Conservation (phyloP, 2,797 vertebrate species). For the Pseudotriccus pelzelni region DNA sequence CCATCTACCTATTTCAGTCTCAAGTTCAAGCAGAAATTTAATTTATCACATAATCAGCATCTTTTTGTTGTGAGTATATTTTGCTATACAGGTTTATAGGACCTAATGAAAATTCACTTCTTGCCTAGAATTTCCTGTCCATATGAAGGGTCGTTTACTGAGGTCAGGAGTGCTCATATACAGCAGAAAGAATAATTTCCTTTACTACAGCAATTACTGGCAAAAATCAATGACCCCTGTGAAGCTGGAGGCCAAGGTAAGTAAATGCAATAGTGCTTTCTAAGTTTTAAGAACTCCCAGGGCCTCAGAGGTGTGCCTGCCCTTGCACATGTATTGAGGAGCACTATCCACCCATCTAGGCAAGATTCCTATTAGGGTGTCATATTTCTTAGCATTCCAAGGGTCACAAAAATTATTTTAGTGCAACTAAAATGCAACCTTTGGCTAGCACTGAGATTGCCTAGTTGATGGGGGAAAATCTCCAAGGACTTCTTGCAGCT, state of each 20-base stretch:
- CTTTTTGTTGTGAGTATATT: neutral
- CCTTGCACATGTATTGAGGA: neutral
- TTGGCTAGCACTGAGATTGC: neutral
- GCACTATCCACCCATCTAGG: neutral
- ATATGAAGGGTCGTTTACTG: neutral
- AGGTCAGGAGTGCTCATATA: neutral
- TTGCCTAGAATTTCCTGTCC: neutral
- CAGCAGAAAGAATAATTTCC: constrained; percentile 45
- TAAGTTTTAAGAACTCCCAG: constrained; percentile 12
- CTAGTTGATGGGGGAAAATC: neutral
- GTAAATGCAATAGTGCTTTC: constrained; percentile 15
- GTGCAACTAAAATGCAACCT: neutral
- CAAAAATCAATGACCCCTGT: constrained; percentile 51
- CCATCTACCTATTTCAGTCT: neutral
- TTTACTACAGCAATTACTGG: constrained; percentile 40
- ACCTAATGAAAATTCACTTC: neutral
- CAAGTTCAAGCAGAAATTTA: neutral
- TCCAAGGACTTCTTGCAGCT: neutral
- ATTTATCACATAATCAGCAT: neutral
- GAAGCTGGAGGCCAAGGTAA: constrained; percentile 12
- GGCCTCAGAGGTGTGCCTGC: neutral
- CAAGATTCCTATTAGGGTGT: neutral
- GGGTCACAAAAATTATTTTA: neutral
- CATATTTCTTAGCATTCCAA: neutral
- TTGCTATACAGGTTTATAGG: neutral